phyloP scores from a whole-genome alignment of 2,113 vertebrate species.

The Cyprinus carpio region DNA sequence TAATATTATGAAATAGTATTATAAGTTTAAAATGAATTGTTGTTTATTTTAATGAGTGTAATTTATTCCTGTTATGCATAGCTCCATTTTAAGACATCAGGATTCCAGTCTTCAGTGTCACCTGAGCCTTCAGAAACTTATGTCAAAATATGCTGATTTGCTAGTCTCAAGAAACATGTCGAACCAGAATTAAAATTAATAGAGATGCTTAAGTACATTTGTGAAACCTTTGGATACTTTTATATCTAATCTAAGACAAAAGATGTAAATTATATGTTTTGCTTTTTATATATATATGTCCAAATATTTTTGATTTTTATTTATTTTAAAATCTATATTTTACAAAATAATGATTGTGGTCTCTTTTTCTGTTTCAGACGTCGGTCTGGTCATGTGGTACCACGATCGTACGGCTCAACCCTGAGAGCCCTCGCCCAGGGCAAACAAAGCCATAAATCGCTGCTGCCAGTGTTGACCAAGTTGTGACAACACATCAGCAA shows the following conservation, averaged over 20 bases:
- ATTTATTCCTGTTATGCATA: not conserved
- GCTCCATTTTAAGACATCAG: not conserved
- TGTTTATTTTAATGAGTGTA: not conserved
- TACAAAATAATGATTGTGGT: too few species aligned
- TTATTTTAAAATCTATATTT: too few species aligned
- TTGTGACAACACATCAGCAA: slow-evolving; percentile 83
- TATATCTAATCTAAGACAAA: too few species aligned
- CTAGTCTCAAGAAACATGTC: too few species aligned
- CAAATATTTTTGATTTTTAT: too few species aligned
- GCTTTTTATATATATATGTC: too few species aligned
- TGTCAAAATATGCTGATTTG: not conserved
- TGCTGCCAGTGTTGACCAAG: slow-evolving; percentile 82
- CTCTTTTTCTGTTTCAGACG: slow-evolving; percentile 74
- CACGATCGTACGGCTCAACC: slow-evolving; percentile 89
- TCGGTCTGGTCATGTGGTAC: slow-evolving; percentile 92
- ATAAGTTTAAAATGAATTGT: not conserved
- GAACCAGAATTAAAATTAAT: too few species aligned
- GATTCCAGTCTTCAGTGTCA: not conserved
- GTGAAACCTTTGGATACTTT: too few species aligned
- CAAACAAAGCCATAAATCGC: slow-evolving; percentile 75
- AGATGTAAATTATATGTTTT: too few species aligned
- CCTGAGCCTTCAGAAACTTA: not conserved
- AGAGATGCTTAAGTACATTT: too few species aligned
- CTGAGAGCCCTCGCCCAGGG: slow-evolving; percentile 81
- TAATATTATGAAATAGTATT: not conserved